Conservation (phyloP, 2,888 invertebrate genomes). For the Agrotis exclamationis region DNA sequence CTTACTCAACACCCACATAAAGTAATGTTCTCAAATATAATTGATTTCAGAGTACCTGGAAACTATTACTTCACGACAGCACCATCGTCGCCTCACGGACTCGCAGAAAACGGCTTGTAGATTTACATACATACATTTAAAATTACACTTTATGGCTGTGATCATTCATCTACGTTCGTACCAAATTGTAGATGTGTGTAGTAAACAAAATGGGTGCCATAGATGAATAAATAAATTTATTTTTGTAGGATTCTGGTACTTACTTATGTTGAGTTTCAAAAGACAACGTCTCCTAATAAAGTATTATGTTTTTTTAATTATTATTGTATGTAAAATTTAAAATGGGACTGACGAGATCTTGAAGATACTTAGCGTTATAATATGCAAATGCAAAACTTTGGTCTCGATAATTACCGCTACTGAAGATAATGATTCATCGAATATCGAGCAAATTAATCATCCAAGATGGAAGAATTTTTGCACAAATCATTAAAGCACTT, state of each 20-base stretch:
- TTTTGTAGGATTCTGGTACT: background rate
- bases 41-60: constrained; percentile 76
- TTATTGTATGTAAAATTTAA: constrained; percentile 2
- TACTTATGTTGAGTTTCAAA: background rate
- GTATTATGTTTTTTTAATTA: background rate
- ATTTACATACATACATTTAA: constrained; percentile 38
- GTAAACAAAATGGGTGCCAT: constrained; percentile 15
- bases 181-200: constrained; percentile 6
- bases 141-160: constrained; percentile 57
- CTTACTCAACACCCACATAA: too few relatives aligned
- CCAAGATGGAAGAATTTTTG: constrained; percentile 74
- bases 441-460: constrained; percentile 77
- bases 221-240: constrained; percentile 8
- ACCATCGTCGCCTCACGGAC: constrained; percentile 78
- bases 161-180: constrained; percentile 41
- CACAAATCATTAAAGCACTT: constrained; percentile 86
- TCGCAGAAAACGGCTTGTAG: constrained; percentile 78
- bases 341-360: constrained; percentile 1
- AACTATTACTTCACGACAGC: constrained; percentile 82
- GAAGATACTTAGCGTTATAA: constrained; percentile 31
- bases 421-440: constrained; percentile 76
- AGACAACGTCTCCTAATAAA: constrained; percentile 1
- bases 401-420: constrained; percentile 62
- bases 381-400: constrained; percentile 57
- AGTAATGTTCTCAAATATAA: constrained; percentile 34